Percentiles rank a stretch among this genome's conserved stretches.
Evolutionary conservation across 2,797 vertebrate genomes (phyloP).

Genomic region (Anabacerthia variegaticeps): DNA sequence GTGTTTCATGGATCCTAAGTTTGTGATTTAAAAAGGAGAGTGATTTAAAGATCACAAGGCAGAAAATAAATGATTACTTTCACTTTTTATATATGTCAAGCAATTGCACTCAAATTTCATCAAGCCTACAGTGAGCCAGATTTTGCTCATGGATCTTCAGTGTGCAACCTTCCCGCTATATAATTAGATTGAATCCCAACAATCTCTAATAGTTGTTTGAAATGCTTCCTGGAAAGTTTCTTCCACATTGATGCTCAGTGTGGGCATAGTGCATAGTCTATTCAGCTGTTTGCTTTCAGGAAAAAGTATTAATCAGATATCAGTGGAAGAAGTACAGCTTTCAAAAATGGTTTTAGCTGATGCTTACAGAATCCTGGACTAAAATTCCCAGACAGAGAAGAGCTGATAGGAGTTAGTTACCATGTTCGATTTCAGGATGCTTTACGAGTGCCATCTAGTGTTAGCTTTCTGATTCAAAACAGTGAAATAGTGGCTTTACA

Average conservation of each 20-base stretch:
- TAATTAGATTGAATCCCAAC: neutral
- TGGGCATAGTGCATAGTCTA: neutral
- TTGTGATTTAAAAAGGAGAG: neutral
- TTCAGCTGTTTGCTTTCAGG: neutral
- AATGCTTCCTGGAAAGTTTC: neutral
- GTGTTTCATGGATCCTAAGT: neutral
- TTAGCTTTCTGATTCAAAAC: neutral
- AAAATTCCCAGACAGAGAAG: neutral
- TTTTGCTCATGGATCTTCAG: neutral
- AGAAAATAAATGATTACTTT: neutral
- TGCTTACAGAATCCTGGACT: neutral
- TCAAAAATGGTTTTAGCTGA: neutral
- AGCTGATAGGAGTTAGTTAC: neutral
- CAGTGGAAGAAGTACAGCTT: neutral
- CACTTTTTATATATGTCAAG: neutral
- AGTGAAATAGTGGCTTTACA: neutral
- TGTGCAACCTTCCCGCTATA: neutral
- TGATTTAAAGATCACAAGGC: neutral
- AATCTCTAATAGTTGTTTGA: neutral
- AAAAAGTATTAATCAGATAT: neutral
- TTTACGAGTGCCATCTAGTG: constrained; percentile 41
- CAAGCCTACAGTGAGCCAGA: neutral
- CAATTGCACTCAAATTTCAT: neutral
- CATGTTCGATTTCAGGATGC: neutral
- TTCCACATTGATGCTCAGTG: neutral